These are phyloP conservation scores for Nomada hirtipes DNA, from an alignment of 2,888 invertebrate genomes.

Conservation along the genomic window DNA sequence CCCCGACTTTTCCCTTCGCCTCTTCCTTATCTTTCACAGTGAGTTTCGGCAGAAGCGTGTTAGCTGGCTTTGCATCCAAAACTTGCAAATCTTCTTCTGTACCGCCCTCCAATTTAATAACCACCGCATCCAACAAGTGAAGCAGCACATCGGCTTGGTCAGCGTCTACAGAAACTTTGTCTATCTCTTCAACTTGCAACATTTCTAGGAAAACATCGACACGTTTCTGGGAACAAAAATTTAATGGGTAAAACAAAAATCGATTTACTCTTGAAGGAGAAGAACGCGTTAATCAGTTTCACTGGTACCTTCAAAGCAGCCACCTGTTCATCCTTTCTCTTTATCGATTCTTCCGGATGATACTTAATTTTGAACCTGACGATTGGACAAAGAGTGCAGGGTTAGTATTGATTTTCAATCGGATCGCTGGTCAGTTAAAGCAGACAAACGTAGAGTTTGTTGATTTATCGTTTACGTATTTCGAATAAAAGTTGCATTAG, in stretches of 20 bases:
- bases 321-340: slow-evolving; percentile 94
- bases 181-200: slow-evolving; percentile 90
- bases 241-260: too few species aligned
- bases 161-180: slow-evolving; percentile 93
- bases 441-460: slow-evolving; percentile 50
- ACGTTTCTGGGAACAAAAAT: slow-evolving; percentile 89
- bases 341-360: slow-evolving; percentile 98
- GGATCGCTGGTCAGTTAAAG: slow-evolving; percentile 14
- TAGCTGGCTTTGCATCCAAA: slow-evolving; percentile 87
- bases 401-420: neutral
- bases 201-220: slow-evolving; percentile 95
- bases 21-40: slow-evolving; percentile 74
- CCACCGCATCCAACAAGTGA: slow-evolving; percentile 96
- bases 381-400: slow-evolving; percentile 70
- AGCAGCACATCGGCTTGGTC: slow-evolving; percentile 93
- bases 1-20: slow-evolving; percentile 63
- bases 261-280: too few species aligned
- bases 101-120: slow-evolving; percentile 98
- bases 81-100: slow-evolving; percentile 94
- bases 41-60: slow-evolving; percentile 70
- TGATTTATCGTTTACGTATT: slow-evolving; percentile 34
- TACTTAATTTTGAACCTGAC: slow-evolving; percentile 99
- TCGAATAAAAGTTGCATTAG: slow-evolving; percentile 23
- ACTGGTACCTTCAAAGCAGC: slow-evolving; percentile 90
- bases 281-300: slow-evolving; percentile 26